Percentiles rank a stretch among this genome's conserved stretches.
These are phyloP conservation scores for Microcebus tavaratra DNA, from an alignment of 2,113 vertebrate species.

Conservation along the genomic window DNA sequence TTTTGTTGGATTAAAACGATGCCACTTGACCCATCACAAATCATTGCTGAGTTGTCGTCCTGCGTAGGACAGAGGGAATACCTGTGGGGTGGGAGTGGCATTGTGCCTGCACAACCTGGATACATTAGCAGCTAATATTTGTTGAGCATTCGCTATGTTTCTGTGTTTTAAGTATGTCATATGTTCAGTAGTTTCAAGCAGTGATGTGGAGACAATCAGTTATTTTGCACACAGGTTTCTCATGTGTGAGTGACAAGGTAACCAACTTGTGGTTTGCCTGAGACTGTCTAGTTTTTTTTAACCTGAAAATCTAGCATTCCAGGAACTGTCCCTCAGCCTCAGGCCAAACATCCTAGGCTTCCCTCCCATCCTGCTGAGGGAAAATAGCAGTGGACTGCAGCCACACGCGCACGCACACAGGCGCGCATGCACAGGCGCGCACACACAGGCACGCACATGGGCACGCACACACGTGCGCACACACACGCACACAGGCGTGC, in stretches of 20 bases:
- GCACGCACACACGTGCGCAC: too few relatives aligned
- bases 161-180: not conserved
- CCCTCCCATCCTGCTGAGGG: not conserved
- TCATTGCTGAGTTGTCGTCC: not conserved
- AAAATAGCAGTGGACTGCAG: not conserved
- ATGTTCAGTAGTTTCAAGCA: not conserved
- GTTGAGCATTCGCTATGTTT: not conserved
- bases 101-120: not conserved
- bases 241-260: not conserved
- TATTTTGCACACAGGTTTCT: not conserved
- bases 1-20: not conserved
- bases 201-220: not conserved
- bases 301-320: not conserved
- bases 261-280: not conserved
- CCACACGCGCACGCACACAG: too few relatives aligned
- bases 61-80: not conserved
- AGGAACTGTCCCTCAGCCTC: not conserved
- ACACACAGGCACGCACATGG: too few relatives aligned
- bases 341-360: not conserved
- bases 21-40: not conserved
- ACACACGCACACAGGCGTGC: rapidly evolving
- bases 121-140: not conserved
- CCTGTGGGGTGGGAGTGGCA: not conserved
- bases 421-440: too few relatives aligned
- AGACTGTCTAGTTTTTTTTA: not conserved